phyloP scores from a whole-genome alignment of 2,113 vertebrate species.

The Catharus bicknelli region DNA sequence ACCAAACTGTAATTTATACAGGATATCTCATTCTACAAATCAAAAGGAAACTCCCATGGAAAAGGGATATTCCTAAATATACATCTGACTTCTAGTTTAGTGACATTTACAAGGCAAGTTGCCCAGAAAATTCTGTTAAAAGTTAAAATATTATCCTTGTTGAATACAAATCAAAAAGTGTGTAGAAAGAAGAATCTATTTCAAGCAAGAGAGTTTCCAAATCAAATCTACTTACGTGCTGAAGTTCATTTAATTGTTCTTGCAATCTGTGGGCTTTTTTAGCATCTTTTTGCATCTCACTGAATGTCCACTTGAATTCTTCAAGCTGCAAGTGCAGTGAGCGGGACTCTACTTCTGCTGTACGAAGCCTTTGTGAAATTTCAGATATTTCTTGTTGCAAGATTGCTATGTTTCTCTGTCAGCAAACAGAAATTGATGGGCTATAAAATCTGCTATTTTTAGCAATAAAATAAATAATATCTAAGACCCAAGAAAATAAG shows the following conservation, averaged over 20 bases:
- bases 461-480: constrained; percentile 8
- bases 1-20: too few species aligned
- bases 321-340: constrained; percentile 81
- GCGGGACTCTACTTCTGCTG: constrained; percentile 84
- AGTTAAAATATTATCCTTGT: too few species aligned
- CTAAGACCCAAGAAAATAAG: neutral
- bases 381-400: constrained; percentile 88
- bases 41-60: too few species aligned
- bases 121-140: too few species aligned
- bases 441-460: neutral
- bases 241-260: constrained; percentile 65
- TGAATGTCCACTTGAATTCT: constrained; percentile 69
- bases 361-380: constrained; percentile 84
- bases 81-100: too few species aligned
- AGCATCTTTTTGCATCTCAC: constrained; percentile 67
- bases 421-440: constrained; percentile 25
- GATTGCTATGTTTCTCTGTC: constrained; percentile 72
- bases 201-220: too few species aligned
- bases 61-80: too few species aligned
- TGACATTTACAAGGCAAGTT: too few species aligned
- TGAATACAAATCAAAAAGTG: too few species aligned
- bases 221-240: too few species aligned
- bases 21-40: too few species aligned
- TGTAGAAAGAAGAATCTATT: too few species aligned
- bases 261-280: constrained; percentile 65